Conservation (phyloP, 1,140 invertebrate genomes). For the Caenorhabditis remanei region DNA sequence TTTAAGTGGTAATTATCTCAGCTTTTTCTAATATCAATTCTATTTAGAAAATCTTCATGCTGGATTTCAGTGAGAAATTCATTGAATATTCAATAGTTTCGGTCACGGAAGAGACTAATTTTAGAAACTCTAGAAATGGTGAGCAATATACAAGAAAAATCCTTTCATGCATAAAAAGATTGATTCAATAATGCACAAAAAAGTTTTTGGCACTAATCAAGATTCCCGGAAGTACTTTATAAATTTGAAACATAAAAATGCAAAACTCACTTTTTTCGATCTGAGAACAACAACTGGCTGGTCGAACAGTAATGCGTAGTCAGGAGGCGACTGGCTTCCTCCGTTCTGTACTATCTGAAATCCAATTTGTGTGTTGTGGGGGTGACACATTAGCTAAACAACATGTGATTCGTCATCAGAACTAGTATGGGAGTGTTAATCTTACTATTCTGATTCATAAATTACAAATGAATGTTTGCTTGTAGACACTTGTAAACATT, state of each 20-base stretch:
- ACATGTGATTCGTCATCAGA: conserved; percentile 19
- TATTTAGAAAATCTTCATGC: no score
- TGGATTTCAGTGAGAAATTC: no score
- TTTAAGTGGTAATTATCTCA: no score
- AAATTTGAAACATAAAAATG: background rate
- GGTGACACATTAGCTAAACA: conserved; percentile 40
- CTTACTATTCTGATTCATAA: conserved; percentile 25
- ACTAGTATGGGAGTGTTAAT: conserved; percentile 17
- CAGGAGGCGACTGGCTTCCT: conserved; percentile 42
- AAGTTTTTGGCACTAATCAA: no score
- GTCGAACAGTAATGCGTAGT: conserved; percentile 44
- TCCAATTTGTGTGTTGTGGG: conserved; percentile 37
- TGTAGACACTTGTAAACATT: no score
- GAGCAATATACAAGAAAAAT: no score
- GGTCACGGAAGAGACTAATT: no score
- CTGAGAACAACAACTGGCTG: conserved; percentile 36
- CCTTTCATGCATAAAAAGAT: no score
- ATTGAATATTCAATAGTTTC: no score
- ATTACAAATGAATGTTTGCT: background rate
- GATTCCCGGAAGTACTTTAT: background rate
- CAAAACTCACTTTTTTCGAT: conserved; percentile 22
- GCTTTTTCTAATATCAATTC: no score
- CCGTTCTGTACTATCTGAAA: conserved; percentile 50
- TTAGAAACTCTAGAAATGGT: no score
- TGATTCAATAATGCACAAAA: no score